Evolutionary conservation across 2,888 invertebrate species (phyloP).

Genomic region (Nemapogon koenigi): DNA sequence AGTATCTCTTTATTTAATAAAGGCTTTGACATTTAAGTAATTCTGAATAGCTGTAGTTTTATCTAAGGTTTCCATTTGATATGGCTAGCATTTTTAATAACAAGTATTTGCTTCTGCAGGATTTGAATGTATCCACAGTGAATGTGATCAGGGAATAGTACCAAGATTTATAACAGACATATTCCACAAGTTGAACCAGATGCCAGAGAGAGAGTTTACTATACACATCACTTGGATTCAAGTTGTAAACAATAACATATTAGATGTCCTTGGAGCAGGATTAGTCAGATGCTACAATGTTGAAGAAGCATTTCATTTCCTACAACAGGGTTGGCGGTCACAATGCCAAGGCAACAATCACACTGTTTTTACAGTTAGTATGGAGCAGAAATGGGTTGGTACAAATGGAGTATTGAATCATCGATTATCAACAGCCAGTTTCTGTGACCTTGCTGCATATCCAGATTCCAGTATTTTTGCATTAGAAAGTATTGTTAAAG

Average conservation of each 20-base stretch:
- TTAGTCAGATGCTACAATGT: conserved; percentile 67
- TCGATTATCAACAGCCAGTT: conserved; percentile 75
- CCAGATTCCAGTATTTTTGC: conserved; percentile 71
- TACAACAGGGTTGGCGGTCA: conserved; percentile 71
- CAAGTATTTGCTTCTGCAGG: too few relatives aligned
- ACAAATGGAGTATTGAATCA: conserved; percentile 73
- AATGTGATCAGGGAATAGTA: conserved; percentile 74
- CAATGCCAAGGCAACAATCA: conserved; percentile 66
- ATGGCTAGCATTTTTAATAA: too few relatives aligned
- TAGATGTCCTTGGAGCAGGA: conserved; percentile 64
- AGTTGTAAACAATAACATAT: conserved; percentile 71
- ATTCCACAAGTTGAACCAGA: conserved; percentile 69
- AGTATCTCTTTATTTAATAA: too few relatives aligned
- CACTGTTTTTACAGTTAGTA: conserved; percentile 73
- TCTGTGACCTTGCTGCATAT: conserved; percentile 70
- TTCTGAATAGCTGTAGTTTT: neutral
- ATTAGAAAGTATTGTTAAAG: conserved; percentile 70
- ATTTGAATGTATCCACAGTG: conserved; percentile 64
- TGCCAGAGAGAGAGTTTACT: conserved; percentile 69
- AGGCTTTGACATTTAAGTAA: too few relatives aligned
- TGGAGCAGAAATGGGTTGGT: conserved; percentile 77
- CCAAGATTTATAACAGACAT: conserved; percentile 76
- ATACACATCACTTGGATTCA: conserved; percentile 78
- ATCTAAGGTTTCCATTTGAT: neutral
- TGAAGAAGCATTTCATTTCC: conserved; percentile 74